Percentiles rank a stretch among this genome's conserved stretches.
These are phyloP conservation scores for Pygoscelis antarcticus DNA, from an alignment of 2,113 vertebrate genomes.

Conservation along the genomic window DNA sequence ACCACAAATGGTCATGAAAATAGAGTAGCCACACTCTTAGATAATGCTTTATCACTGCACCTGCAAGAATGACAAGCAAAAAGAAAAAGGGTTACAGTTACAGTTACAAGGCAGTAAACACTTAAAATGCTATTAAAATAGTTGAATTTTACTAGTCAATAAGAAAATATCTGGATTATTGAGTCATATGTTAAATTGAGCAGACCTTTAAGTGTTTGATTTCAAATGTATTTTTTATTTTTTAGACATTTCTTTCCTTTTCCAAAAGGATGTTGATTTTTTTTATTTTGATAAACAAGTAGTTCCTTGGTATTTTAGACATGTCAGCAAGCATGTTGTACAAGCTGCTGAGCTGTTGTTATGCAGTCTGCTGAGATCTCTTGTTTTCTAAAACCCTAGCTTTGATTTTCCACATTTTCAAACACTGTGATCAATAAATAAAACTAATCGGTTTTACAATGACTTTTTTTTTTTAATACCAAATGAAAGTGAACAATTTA, in stretches of 20 bases:
- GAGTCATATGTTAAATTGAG: not conserved
- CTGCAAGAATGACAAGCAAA: not conserved
- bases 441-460: not conserved
- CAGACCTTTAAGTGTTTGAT: not conserved
- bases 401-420: not conserved
- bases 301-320: not conserved
- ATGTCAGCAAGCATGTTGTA: not conserved
- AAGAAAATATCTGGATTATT: not conserved
- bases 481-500: not conserved
- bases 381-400: not conserved
- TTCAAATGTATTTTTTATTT: not conserved
- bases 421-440: not conserved
- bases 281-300: not conserved
- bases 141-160: not conserved
- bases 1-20: not conserved
- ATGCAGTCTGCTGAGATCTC: not conserved
- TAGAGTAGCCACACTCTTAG: not conserved
- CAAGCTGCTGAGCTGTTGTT: not conserved
- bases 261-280: not conserved
- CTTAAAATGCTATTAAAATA: not conserved
- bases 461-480: not conserved
- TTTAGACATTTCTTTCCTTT: not conserved
- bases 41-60: not conserved
- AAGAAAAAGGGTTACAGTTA: not conserved
- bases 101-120: not conserved